A percentile compares a stretch with the other conserved stretches of the same genome.
phyloP scores from a whole-genome alignment of 2,888 invertebrate species.

The Tholera decimalis region DNA sequence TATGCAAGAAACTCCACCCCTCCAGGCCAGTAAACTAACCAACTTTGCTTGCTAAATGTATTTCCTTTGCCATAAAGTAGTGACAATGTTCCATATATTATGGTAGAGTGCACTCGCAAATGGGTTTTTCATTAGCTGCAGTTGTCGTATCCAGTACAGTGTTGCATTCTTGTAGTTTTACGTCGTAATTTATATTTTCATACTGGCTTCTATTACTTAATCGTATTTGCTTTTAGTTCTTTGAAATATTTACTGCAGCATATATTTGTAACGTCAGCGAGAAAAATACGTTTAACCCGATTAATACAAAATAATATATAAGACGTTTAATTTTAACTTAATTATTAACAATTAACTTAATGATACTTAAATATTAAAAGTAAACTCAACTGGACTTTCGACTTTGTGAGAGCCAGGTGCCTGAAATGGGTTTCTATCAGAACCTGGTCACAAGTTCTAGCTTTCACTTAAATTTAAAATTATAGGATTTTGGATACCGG shows the following conservation, averaged over 20 bases:
- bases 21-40: conserved; percentile 1
- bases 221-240: conserved; percentile 1
- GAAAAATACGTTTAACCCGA: background rate
- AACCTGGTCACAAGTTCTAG: too few species aligned
- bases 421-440: too few species aligned
- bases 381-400: too few species aligned
- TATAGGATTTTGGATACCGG: too few species aligned
- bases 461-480: too few species aligned
- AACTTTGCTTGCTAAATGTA: conserved; percentile 19
- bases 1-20: background rate
- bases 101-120: conserved; percentile 44
- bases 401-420: too few species aligned
- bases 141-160: conserved; percentile 30
- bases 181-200: conserved; percentile 23
- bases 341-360: too few species aligned
- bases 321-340: too few species aligned
- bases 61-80: conserved; percentile 44
- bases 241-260: background rate
- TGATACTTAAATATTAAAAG: too few species aligned
- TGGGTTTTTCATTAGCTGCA: conserved; percentile 54
- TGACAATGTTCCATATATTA: conserved; percentile 41
- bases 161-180: conserved; percentile 12
- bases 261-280: background rate
- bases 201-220: conserved; percentile 6
- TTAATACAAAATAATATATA: background rate